Conservation (phyloP, 2,113 vertebrate genomes). For the Coptodon rendalli region DNA sequence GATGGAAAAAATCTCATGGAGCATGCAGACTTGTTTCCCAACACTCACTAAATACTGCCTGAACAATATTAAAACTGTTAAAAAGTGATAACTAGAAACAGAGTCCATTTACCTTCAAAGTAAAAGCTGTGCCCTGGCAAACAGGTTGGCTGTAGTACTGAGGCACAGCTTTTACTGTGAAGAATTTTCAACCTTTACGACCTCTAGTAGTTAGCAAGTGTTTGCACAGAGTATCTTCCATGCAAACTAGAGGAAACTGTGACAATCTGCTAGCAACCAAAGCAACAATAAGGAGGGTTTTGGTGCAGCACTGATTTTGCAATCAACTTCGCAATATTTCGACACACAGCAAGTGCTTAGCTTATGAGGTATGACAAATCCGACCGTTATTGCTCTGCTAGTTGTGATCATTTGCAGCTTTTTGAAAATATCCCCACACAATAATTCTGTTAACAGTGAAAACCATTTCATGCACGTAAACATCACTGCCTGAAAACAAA, state of each 20-base stretch:
- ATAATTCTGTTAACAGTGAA: neutral
- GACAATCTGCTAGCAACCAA: neutral
- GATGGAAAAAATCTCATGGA: neutral
- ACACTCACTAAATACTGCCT: neutral
- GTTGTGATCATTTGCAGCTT: neutral
- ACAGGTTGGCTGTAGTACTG: neutral
- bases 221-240: neutral
- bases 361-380: neutral
- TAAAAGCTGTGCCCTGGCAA: neutral
- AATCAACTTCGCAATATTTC: neutral
- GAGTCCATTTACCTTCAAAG: neutral
- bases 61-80: neutral
- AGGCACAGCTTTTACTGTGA: neutral
- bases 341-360: neutral
- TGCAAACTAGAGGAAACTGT: neutral
- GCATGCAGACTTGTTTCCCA: neutral
- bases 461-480: neutral
- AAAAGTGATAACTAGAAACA: neutral
- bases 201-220: neutral
- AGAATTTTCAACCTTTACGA: neutral
- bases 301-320: neutral
- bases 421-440: neutral
- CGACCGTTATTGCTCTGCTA: neutral
- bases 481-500: neutral
- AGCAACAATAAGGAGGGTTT: neutral